Percentiles rank a stretch among this genome's conserved stretches.
Conservation (phyloP, 2,113 vertebrate genomes). For the Galeopterus variegatus region DNA sequence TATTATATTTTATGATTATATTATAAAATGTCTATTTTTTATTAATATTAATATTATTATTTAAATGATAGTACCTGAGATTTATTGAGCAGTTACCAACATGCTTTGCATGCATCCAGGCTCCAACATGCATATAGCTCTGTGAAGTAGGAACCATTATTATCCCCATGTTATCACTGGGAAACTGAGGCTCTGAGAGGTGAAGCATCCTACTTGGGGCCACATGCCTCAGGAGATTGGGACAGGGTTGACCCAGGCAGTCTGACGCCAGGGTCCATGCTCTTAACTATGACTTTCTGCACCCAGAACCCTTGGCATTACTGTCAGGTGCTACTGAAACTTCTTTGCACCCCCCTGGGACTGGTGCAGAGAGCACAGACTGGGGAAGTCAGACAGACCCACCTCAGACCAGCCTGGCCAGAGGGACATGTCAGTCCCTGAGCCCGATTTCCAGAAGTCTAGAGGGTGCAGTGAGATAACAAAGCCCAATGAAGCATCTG, state of each 20-base stretch:
- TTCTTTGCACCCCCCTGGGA: neutral
- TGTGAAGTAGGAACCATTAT: neutral
- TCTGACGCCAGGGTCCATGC: neutral
- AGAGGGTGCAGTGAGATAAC: neutral
- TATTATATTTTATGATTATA: neutral
- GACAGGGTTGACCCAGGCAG: too few species aligned
- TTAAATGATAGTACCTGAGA: neutral
- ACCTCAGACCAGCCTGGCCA: neutral
- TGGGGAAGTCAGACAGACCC: neutral
- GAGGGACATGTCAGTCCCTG: neutral
- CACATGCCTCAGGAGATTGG: neutral
- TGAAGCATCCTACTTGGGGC: rapidly evolving
- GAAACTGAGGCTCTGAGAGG: neutral
- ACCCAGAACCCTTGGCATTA: too few species aligned
- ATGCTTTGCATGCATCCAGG: neutral
- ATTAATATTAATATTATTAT: neutral
- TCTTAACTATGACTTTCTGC: neutral
- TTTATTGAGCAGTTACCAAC: too few species aligned
- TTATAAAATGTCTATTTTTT: neutral
- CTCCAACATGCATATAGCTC: neutral
- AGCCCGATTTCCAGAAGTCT: neutral
- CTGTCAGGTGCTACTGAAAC: neutral
- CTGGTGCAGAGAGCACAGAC: neutral
- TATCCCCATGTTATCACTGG: neutral
- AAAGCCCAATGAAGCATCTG: neutral